Evolutionary conservation across 1,140 invertebrate species (phyloP).

Genomic region (Drosophila paulistorum): DNA sequence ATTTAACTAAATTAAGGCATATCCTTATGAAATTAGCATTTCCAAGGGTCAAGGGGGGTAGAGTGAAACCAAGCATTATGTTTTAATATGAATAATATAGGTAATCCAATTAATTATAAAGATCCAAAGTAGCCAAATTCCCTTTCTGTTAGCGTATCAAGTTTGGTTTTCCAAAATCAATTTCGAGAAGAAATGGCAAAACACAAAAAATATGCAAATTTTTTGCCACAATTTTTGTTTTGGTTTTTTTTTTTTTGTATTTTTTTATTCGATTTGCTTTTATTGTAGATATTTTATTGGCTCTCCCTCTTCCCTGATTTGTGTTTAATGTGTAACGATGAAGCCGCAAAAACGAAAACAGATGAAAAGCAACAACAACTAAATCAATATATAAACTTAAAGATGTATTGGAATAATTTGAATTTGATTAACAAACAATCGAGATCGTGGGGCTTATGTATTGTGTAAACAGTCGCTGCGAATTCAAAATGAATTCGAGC

Average conservation of each 20-base stretch:
- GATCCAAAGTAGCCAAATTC: too few species aligned
- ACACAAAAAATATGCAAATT: background rate
- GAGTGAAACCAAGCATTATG: too few species aligned
- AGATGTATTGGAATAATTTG: background rate
- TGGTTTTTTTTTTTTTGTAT: background rate
- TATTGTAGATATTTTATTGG: background rate
- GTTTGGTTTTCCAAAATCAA: background rate
- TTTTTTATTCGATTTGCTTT: constrained; percentile 1
- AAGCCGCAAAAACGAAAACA: background rate
- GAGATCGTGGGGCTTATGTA: background rate
- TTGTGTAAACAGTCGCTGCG: background rate
- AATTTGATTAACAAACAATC: constrained; percentile 7
- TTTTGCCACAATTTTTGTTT: constrained; percentile 7
- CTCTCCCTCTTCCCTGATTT: constrained; percentile 3
- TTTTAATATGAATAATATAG: too few species aligned
- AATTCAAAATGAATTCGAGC: constrained; percentile 12
- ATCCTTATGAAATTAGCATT: too few species aligned
- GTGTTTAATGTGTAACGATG: constrained; percentile 11
- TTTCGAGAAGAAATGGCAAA: constrained; percentile 2
- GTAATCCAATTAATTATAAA: too few species aligned
- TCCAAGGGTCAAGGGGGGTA: too few species aligned
- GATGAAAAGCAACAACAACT: background rate
- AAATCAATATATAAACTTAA: background rate
- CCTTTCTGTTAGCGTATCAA: background rate
- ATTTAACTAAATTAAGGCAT: too few species aligned